Percentiles rank a stretch among this genome's conserved stretches.
Evolutionary conservation across 2,797 vertebrate species (phyloP).

Genomic region (Anguilla megastoma): DNA sequence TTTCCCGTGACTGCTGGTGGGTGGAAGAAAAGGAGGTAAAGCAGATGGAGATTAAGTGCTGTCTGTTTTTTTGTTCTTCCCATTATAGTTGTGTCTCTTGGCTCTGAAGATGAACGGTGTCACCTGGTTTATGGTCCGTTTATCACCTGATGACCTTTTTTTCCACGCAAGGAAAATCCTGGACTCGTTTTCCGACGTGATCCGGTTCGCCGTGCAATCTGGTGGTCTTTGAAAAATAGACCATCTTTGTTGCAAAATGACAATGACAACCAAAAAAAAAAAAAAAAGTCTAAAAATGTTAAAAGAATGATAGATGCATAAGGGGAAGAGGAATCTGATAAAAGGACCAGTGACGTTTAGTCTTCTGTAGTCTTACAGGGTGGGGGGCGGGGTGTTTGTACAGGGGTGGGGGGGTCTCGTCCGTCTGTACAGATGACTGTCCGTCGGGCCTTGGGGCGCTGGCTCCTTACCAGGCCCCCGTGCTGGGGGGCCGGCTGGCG

Average conservation of each 20-base stretch:
- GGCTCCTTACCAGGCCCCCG: constrained; percentile 76
- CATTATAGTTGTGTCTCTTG: constrained; percentile 1
- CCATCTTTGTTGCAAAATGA: neutral
- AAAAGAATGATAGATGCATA: constrained; percentile 26
- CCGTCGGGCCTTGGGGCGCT: neutral
- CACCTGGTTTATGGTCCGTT: constrained; percentile 1
- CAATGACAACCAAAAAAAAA: constrained; percentile 27
- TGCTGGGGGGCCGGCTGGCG: constrained; percentile 74
- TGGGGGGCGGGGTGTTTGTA: constrained; percentile 44
- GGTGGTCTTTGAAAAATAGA: constrained; percentile 7
- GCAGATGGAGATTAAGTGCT: neutral
- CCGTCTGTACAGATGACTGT: constrained; percentile 29
- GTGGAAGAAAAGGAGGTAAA: neutral
- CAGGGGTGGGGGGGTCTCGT: constrained; percentile 38
- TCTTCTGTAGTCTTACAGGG: neutral
- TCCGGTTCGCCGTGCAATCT: neutral
- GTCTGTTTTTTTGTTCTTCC: neutral
- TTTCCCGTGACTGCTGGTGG: constrained; percentile 12
- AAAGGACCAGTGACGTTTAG: neutral
- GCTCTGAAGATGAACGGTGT: constrained; percentile 13
- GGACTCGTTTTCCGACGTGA: neutral
- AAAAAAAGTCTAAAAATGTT: constrained; percentile 37
- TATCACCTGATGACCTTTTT: neutral
- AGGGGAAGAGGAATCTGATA: neutral
- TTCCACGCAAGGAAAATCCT: neutral